Conservation (phyloP, 2,888 invertebrate species). For the Thereva nobilitata region DNA sequence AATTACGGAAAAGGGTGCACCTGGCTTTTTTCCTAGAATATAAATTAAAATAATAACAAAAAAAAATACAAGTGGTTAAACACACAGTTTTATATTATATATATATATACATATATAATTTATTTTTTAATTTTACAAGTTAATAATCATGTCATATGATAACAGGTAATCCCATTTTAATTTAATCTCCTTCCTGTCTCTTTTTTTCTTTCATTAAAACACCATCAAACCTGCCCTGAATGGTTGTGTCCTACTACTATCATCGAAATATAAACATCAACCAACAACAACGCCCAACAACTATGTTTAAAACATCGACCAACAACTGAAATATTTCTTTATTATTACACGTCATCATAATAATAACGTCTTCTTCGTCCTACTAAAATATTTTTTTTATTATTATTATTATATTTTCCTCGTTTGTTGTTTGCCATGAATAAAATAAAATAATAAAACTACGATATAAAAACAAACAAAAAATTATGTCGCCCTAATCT, state of each 20-base stretch:
- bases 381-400: too few relatives aligned
- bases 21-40: too few relatives aligned
- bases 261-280: constrained; percentile 11
- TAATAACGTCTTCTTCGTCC: background rate
- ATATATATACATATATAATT: background rate
- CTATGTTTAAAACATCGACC: too few relatives aligned
- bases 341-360: constrained; percentile 4
- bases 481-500: too few relatives aligned
- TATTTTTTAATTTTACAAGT: background rate
- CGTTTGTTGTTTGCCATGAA: too few relatives aligned
- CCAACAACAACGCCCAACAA: constrained; percentile 9
- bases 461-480: too few relatives aligned
- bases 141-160: background rate
- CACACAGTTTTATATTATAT: background rate
- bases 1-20: too few relatives aligned
- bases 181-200: constrained; percentile 8
- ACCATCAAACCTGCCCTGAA: background rate
- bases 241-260: background rate
- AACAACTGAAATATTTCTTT: constrained; percentile 14
- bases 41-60: too few relatives aligned
- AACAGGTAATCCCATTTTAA: constrained; percentile 30
- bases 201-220: constrained; percentile 15
- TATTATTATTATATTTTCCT: too few relatives aligned
- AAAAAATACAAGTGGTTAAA: background rate
- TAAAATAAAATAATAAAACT: too few relatives aligned